Conservation (phyloP, 1,140 invertebrate species). For the Sycophaga agraensis region DNA sequence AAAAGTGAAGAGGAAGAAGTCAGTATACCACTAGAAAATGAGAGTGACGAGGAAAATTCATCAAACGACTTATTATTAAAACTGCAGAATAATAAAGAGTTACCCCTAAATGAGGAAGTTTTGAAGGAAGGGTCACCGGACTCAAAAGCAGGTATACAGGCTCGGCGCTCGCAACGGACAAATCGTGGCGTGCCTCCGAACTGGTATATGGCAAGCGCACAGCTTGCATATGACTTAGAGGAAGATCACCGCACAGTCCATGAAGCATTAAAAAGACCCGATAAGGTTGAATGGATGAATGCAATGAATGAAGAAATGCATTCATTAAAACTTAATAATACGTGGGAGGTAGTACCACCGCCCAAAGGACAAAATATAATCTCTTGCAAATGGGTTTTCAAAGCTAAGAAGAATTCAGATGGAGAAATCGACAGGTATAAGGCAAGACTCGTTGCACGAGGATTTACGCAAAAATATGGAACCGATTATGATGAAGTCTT, state of each 20-base stretch:
- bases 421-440: too few species aligned
- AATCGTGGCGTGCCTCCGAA: neutral
- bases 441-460: too few species aligned
- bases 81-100: neutral
- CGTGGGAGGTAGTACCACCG: slow-evolving; percentile 4
- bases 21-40: too few species aligned
- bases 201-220: neutral
- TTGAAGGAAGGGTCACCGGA: neutral
- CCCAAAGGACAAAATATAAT: neutral
- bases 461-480: too few species aligned
- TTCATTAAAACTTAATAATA: slow-evolving; percentile 9
- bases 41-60: too few species aligned
- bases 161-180: neutral
- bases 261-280: neutral
- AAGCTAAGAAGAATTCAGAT: too few species aligned
- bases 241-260: neutral
- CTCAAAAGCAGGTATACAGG: neutral
- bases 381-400: neutral
- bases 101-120: too few species aligned
- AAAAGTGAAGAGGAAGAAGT: neutral
- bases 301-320: slow-evolving; percentile 10
- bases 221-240: neutral
- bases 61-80: too few species aligned
- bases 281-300: slow-evolving; percentile 1
- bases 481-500: too few species aligned